Percentiles rank a stretch among this genome's conserved stretches.
Conservation (phyloP, 2,797 vertebrate genomes). For the Babyrousa celebensis region DNA sequence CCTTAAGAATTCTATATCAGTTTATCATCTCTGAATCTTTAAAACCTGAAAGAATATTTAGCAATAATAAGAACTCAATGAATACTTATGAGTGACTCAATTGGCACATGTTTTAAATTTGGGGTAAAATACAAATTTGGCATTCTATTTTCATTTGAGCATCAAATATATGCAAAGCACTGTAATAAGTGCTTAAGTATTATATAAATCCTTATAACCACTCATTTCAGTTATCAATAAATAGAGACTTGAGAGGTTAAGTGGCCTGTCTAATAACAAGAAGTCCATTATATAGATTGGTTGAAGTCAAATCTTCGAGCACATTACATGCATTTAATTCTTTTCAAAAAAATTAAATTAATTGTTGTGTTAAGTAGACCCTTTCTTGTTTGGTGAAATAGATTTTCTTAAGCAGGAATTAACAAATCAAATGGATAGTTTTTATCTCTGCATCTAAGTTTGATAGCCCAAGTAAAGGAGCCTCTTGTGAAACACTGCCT, state of each 20-base stretch:
- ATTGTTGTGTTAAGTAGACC: not conserved
- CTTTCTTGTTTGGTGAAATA: conserved; percentile 21
- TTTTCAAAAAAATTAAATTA: not conserved
- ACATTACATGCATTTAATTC: not conserved
- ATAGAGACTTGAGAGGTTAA: not conserved
- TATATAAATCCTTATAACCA: not conserved
- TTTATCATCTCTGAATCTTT: not conserved
- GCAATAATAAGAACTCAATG: not conserved
- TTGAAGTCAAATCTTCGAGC: not conserved
- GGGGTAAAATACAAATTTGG: not conserved
- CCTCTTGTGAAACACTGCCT: not conserved
- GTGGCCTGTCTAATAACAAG: not conserved
- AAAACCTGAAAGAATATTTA: not conserved
- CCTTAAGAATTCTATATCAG: not conserved
- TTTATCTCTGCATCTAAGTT: not conserved
- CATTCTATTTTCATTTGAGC: conserved; percentile 3
- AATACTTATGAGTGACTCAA: conserved; percentile 22
- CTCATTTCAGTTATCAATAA: not conserved
- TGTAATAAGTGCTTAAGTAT: not conserved
- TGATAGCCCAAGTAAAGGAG: not conserved
- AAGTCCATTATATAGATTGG: not conserved
- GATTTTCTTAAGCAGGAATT: not conserved
- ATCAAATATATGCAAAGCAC: not conserved
- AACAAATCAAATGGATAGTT: not conserved
- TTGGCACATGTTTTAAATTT: not conserved